These are phyloP conservation scores for Podargus strigoides DNA, from an alignment of 2,797 vertebrate species.

Conservation along the genomic window DNA sequence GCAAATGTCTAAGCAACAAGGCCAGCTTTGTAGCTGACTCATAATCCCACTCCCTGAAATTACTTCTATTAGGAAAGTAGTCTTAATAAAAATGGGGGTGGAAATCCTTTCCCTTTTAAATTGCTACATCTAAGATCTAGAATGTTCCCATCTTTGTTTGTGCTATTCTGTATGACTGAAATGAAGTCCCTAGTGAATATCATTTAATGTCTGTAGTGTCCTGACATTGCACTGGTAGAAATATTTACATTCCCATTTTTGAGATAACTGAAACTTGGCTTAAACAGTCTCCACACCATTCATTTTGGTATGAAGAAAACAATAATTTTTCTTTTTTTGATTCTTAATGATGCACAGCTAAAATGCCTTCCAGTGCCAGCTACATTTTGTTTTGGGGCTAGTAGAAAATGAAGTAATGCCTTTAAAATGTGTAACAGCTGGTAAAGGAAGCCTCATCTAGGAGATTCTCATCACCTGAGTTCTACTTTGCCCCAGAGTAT, in stretches of 20 bases:
- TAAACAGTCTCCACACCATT: not conserved
- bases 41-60: conserved; percentile 20
- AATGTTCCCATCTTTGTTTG: not conserved
- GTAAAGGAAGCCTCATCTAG: not conserved
- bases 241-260: conserved; percentile 32
- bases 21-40: conserved; percentile 9
- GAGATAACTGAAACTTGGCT: conserved; percentile 20
- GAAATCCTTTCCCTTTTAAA: not conserved
- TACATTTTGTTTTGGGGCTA: not conserved
- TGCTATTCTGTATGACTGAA: not conserved
- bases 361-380: not conserved
- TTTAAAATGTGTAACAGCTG: conserved; percentile 27
- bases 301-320: conserved; percentile 32
- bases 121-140: not conserved
- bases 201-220: not conserved
- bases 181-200: not conserved
- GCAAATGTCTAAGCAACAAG: conserved; percentile 19
- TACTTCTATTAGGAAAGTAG: not conserved
- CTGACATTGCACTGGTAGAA: not conserved
- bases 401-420: conserved; percentile 29
- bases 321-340: conserved; percentile 19
- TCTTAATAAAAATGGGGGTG: not conserved
- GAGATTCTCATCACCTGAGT: conserved; percentile 2
- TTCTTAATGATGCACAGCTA: not conserved
- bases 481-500: not conserved